Conservation (phyloP, 2,113 vertebrate genomes). For the Cyprinodon tularosa region DNA sequence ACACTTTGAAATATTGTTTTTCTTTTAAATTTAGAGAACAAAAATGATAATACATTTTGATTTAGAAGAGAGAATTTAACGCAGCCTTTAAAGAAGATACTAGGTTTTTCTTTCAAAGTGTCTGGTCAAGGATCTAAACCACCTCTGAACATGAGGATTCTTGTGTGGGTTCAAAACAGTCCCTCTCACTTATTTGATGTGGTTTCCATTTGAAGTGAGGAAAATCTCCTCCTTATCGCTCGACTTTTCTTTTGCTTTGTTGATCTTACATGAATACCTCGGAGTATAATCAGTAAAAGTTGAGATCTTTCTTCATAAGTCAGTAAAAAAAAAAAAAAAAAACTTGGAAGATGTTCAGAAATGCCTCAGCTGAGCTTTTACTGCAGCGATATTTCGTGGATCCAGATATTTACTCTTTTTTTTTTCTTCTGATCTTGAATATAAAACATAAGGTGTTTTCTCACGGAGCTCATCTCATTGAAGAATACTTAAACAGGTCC, state of each 20-base stretch:
- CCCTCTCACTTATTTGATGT: conserved; percentile 44
- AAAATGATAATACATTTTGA: neutral
- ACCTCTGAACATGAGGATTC: conserved; percentile 42
- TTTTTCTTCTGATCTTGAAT: conserved; percentile 62
- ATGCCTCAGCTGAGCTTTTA: conserved; percentile 8
- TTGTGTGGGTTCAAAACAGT: conserved; percentile 52
- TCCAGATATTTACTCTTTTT: conserved; percentile 42
- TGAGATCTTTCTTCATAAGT: conserved; percentile 16
- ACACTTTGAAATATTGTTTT: neutral
- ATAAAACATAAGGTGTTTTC: conserved; percentile 41
- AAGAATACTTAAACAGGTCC: conserved; percentile 67
- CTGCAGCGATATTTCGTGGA: conserved; percentile 32
- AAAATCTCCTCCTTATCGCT: conserved; percentile 5
- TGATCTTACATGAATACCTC: conserved; percentile 32
- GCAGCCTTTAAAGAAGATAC: neutral
- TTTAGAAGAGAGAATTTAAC: neutral
- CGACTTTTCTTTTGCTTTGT: neutral
- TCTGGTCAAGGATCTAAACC: conserved; percentile 29
- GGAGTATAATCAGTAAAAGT: conserved; percentile 22
- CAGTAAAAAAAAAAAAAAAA: neutral
- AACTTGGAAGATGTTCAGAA: neutral
- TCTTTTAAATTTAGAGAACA: neutral
- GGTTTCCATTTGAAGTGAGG: conserved; percentile 43
- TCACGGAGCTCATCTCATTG: conserved; percentile 47
- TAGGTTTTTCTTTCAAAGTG: conserved; percentile 19